These are phyloP conservation scores for Archaeoteleia sp. DNA, from an alignment of 2,888 invertebrate genomes.

Conservation along the genomic window DNA sequence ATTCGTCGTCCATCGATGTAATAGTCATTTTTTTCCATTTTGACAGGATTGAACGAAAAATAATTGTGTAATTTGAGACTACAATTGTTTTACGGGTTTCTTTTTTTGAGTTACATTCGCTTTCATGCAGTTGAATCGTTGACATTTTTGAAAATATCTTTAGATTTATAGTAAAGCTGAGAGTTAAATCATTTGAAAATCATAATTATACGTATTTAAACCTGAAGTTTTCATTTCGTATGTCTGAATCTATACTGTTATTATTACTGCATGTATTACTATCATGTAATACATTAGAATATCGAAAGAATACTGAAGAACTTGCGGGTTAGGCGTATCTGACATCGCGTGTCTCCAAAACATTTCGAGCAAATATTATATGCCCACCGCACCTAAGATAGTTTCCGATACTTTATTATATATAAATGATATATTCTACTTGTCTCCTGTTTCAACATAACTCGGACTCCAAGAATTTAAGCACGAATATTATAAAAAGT, in stretches of 20 bases:
- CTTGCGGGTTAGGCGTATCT: slow-evolving; percentile 34
- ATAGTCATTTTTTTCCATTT: slow-evolving; percentile 68
- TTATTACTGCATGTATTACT: slow-evolving; percentile 42
- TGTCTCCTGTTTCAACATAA: too few relatives aligned
- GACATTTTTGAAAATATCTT: slow-evolving; percentile 7
- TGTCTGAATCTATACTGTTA: slow-evolving; percentile 1
- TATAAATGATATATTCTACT: too few relatives aligned
- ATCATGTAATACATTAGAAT: slow-evolving; percentile 45
- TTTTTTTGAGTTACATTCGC: slow-evolving; percentile 17
- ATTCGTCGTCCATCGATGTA: slow-evolving; percentile 58
- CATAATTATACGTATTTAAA: too few relatives aligned
- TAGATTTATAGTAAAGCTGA: not conserved
- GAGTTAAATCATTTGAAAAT: too few relatives aligned
- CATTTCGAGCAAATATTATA: slow-evolving; percentile 56
- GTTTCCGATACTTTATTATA: too few relatives aligned
- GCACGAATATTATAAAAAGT: too few relatives aligned
- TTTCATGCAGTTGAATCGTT: slow-evolving; percentile 21
- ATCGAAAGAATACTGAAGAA: slow-evolving; percentile 40
- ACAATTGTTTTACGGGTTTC: slow-evolving; percentile 75
- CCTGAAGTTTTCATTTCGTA: too few relatives aligned
- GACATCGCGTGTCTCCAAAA: slow-evolving; percentile 65
- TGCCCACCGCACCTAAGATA: slow-evolving; percentile 39
- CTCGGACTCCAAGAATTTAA: too few relatives aligned
- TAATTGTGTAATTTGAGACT: slow-evolving; percentile 81
- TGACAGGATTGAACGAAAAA: slow-evolving; percentile 79